These are phyloP conservation scores for Uropetala carovei DNA, from an alignment of 2,888 invertebrate genomes.

Conservation along the genomic window DNA sequence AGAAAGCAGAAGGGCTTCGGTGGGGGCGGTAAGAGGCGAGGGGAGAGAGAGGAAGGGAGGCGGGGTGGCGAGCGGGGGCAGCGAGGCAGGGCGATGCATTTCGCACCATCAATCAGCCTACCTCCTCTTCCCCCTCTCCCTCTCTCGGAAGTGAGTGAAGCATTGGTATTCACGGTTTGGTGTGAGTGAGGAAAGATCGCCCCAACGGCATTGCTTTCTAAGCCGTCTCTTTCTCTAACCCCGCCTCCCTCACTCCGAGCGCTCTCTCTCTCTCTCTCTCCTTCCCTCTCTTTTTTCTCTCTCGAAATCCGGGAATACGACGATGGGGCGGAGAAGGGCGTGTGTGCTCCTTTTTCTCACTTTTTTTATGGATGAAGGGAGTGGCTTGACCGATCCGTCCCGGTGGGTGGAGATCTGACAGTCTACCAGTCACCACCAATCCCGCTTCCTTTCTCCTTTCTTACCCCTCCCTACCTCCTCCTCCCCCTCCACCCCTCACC, in stretches of 20 bases:
- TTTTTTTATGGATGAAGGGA: background rate
- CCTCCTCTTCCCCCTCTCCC: too few relatives aligned
- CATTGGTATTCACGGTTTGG: conserved; percentile 52
- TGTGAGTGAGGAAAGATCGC: conserved; percentile 3
- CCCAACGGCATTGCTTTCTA: conserved; percentile 25
- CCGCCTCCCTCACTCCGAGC: background rate
- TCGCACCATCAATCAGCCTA: conserved; percentile 43
- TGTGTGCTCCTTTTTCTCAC: background rate
- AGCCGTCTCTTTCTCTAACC: conserved; percentile 17
- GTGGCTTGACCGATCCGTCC: conserved; percentile 19
- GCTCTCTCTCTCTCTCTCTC: background rate
- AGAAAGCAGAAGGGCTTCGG: background rate
- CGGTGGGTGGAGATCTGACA: conserved; percentile 18
- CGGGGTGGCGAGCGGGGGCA: background rate
- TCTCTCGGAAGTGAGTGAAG: background rate
- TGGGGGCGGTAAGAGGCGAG: background rate
- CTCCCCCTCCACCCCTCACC: background rate
- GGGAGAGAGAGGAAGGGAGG: too few relatives aligned
- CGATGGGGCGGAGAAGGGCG: background rate
- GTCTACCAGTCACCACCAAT: background rate
- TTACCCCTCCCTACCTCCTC: background rate
- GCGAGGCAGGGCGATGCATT: conserved; percentile 24
- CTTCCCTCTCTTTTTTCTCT: background rate
- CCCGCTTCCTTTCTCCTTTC: background rate
- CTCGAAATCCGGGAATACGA: conserved; percentile 17